Percentiles rank a stretch among this genome's conserved stretches.
Evolutionary conservation across 2,797 vertebrate species (phyloP).

Genomic region (Lacerta bilineata): DNA sequence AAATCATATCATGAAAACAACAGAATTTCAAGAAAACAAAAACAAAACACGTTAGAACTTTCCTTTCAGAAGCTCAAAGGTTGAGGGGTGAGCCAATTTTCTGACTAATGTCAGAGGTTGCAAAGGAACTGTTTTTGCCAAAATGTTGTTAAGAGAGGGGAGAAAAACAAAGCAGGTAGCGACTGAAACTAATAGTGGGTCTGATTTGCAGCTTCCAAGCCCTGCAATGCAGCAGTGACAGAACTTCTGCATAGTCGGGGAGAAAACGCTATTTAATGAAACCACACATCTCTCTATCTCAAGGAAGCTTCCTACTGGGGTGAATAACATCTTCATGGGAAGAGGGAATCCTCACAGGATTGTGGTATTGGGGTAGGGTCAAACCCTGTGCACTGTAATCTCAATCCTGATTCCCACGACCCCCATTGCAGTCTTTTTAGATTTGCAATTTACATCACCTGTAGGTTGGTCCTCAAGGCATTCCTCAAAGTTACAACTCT

Average conservation of each 20-base stretch:
- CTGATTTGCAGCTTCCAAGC: neutral
- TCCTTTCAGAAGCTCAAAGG: slow-evolving; percentile 18
- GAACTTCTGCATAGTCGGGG: neutral
- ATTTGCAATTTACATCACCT: neutral
- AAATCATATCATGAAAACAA: slow-evolving; percentile 9
- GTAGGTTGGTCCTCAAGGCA: neutral
- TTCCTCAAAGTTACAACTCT: neutral
- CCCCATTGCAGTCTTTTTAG: too few species aligned
- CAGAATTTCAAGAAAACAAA: neutral
- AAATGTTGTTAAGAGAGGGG: neutral
- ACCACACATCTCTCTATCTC: neutral
- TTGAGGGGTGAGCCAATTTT: neutral
- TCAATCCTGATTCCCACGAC: neutral
- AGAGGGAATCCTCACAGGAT: neutral
- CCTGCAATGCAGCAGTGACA: neutral
- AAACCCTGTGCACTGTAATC: neutral
- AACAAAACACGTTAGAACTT: neutral
- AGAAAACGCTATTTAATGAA: neutral
- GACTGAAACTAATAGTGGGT: neutral
- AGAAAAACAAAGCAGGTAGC: neutral
- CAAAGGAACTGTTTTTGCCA: neutral
- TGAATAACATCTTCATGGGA: neutral
- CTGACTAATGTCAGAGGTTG: neutral
- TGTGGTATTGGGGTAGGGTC: neutral
- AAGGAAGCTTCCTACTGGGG: neutral